Base-by-base conservation (phyloP, 2,113 vertebrate genomes). In the human region DNA sequence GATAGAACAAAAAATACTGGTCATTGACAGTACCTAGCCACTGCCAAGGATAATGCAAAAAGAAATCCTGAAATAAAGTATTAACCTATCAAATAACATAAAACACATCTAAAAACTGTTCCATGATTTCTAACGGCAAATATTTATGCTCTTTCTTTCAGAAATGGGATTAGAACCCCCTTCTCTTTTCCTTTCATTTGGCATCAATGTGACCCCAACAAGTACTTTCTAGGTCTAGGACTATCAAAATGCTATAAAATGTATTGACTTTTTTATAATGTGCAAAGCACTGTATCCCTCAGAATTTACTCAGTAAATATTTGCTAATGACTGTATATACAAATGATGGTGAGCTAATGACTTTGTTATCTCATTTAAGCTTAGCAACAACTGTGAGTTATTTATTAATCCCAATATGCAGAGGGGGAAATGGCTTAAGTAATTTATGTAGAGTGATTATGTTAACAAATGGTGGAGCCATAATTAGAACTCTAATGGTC, bases 171-270 rank as follows among this genome's bases (percentile, higher is more conserved):
- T 48, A 10, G 14, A 94, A 95, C 27, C 38, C 38, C 79, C n/a
- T 38, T 61, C 35, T 87, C 55, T 85, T 94, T 94, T 89, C 81
- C 70, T 94, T 94, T 92, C 64, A 81, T 25, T 70, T 89, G 72
- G 17, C n/a, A 96, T 93, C 59, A 82, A 52, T 57, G 35, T 79
- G 43, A 94, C 32, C 66, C 57, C 38, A 92, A 23, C 5, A 84
- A 89, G 73, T 82, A 82, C 59, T 83, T 90, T 81, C 23, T 52
- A 92, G n/a, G 45, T 55, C 30, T 61, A 48, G 66, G 76, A 87
- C 64, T 90, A 82, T 83, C 45, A 93, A 90, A 96, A 97, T 70
- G 48, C 81, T 85, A 68, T 89, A 79, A 94, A 93, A 93, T 43
- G 5, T 48, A 93, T 0, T 88, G 68, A 94, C 35, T 90, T 82